A percentile compares a stretch with the other conserved stretches of the same genome.
Evolutionary conservation across 23 tunicate genomes (phyloP).

Genomic region (Phallusia fumigata): DNA sequence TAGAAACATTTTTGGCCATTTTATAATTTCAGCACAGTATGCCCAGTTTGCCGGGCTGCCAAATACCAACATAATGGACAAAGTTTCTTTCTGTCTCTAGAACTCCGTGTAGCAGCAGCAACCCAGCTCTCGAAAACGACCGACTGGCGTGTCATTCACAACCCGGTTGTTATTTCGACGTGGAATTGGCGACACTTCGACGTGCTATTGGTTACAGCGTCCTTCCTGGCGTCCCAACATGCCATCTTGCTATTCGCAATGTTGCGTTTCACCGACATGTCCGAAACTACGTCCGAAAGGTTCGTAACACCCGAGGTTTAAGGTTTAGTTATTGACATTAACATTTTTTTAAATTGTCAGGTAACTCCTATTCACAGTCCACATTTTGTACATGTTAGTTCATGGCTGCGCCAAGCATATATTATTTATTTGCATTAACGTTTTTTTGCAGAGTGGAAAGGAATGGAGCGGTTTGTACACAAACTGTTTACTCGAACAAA

Average conservation of each 20-base stretch:
- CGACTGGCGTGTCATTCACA: slow-evolving; percentile 16
- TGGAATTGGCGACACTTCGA: slow-evolving; percentile 31
- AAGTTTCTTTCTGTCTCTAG: background rate
- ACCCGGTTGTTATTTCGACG: slow-evolving; percentile 66
- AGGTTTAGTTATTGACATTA: no score
- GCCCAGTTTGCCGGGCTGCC: no score
- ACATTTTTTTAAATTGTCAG: no score
- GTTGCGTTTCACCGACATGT: slow-evolving; percentile 34
- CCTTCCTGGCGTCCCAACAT: slow-evolving; percentile 57
- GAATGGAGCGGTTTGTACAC: slow-evolving; percentile 66
- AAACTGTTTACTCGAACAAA: slow-evolving; percentile 34
- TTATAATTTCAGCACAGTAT: no score
- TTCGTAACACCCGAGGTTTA: background rate
- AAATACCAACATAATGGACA: no score
- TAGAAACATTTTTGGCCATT: no score
- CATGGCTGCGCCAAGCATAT: no score
- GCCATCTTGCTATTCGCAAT: slow-evolving; percentile 57
- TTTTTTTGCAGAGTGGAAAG: slow-evolving; percentile 15
- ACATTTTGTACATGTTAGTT: no score
- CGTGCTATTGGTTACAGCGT: slow-evolving; percentile 32
- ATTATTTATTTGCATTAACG: no score
- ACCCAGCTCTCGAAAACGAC: slow-evolving; percentile 35
- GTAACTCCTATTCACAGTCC: no score
- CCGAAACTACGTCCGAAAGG: slow-evolving; percentile 35
- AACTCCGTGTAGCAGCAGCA: slow-evolving; percentile 15